These are phyloP conservation scores for Trachelipus rathkii DNA, from an alignment of 1,140 invertebrate species.

Conservation along the genomic window DNA sequence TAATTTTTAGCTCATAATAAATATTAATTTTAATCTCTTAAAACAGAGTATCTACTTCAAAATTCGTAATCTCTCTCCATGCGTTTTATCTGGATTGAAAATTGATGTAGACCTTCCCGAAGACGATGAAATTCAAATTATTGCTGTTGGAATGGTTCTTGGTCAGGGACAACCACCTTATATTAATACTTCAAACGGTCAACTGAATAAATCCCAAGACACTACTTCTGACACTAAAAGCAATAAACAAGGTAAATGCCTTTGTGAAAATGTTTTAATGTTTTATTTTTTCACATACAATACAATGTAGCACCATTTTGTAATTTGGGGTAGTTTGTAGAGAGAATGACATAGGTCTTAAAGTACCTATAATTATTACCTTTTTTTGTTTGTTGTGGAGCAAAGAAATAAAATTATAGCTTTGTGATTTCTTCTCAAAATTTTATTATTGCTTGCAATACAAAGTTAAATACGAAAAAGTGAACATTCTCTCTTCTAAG, in stretches of 20 bases:
- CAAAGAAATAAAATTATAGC: too few relatives aligned
- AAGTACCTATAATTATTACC: too few relatives aligned
- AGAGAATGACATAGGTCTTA: too few relatives aligned
- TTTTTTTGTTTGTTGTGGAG: too few relatives aligned
- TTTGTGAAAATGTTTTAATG: background rate
- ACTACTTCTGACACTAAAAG: background rate
- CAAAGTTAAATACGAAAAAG: too few relatives aligned
- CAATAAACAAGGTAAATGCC: background rate
- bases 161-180: conserved; percentile 23
- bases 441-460: too few relatives aligned
- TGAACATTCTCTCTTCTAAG: too few relatives aligned
- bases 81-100: conserved; percentile 70
- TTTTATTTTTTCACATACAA: background rate
- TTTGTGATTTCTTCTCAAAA: too few relatives aligned
- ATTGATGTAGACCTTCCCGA: conserved; percentile 77
- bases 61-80: conserved; percentile 74
- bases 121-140: conserved; percentile 83
- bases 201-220: background rate
- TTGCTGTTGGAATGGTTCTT: conserved; percentile 59
- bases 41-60: conserved; percentile 69
- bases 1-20: background rate
- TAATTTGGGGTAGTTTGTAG: too few relatives aligned
- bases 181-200: background rate
- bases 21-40: background rate
- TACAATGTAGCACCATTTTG: background rate